These are phyloP conservation scores for Syritta pipiens DNA, from an alignment of 2,888 invertebrate genomes.

Conservation along the genomic window DNA sequence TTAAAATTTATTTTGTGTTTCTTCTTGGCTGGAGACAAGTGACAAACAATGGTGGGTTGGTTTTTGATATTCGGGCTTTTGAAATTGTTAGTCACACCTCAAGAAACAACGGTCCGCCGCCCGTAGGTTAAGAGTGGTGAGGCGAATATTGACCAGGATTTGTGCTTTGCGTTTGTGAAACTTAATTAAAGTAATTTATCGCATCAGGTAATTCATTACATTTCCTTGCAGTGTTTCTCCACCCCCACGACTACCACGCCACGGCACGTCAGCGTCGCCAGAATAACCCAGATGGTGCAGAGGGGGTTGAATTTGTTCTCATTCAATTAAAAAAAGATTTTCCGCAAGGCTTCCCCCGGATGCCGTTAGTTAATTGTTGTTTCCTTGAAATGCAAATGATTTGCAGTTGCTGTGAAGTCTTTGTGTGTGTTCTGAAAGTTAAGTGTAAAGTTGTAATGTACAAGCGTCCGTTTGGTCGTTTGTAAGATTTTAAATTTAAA, in stretches of 20 bases:
- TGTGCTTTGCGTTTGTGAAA: slow-evolving; percentile 29
- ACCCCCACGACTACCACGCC: neutral
- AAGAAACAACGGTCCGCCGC: neutral
- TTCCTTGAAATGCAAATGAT: slow-evolving; percentile 23
- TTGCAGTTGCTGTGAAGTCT: neutral
- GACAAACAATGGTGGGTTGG: slow-evolving; percentile 7
- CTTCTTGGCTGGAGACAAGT: slow-evolving; percentile 24
- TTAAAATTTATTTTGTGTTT: no score
- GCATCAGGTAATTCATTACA: slow-evolving; percentile 64
- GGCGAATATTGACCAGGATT: slow-evolving; percentile 36
- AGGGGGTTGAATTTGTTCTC: slow-evolving; percentile 2
- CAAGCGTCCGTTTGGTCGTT: no score
- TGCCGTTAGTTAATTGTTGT: slow-evolving; percentile 37
- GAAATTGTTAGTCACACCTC: slow-evolving; percentile 12
- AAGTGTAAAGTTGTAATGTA: no score
- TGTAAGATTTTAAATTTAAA: no score
- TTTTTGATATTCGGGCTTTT: slow-evolving; percentile 4
- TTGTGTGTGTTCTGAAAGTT: no score
- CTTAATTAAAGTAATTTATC: slow-evolving; percentile 64
- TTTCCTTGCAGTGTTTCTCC: slow-evolving; percentile 20
- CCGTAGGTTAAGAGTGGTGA: slow-evolving; percentile 24
- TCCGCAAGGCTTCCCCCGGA: slow-evolving; percentile 4
- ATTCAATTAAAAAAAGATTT: slow-evolving; percentile 58
- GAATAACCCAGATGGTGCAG: neutral
- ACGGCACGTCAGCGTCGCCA: neutral